Base-by-base conservation (phyloP, 2,888 invertebrate genomes). In the Pelosia muscerda region DNA sequence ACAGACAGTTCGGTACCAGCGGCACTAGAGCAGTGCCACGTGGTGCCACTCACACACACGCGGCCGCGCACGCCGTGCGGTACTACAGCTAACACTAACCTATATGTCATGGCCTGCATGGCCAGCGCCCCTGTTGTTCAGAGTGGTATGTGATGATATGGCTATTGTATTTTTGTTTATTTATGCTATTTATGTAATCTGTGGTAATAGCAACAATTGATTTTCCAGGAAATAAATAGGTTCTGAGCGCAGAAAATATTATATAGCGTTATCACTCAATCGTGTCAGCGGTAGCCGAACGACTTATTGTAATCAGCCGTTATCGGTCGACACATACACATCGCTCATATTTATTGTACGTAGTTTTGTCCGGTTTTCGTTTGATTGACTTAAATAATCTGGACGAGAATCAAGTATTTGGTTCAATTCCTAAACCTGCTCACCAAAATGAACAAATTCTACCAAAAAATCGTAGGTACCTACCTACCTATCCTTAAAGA, bases 1-100 rank as follows among this genome's bases (percentile, higher is more conserved):
- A 73, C 71, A 77, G 75, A 73, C 73, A 66, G 75, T 66, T 25
- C 67, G 77, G 72, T 66, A 66, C 77, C 69, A 53, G 34, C 15
- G 65, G 42, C 11, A n/a, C 25, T n/a, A 63, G 15, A 10, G 15
- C 26, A 26, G 15, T 23, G 54, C 38, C 68, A 58, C 68, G 64
- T 64, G 64, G 63, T 22, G 25, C 54, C 25, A n/a, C 49, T 11
- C n/a, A 26, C 66, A 68, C 23, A 62, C 38, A 66, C 42, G n/a
- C 56, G 23, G 23, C 54, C 22, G 2, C 11, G 5, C 38, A 15
- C 38, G 2, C 38, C 3, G 1, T 38, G 38, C 38, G 13, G 38
- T 15, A 38, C 15, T 4, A 6, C 3, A 4, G 6, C 6, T 28
- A 28, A 15, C 0, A 8, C 31, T 38, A 38, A 38, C 38, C 38